These are phyloP conservation scores for Hemibagrus guttatus DNA, from an alignment of 2,797 vertebrate genomes.

Conservation along the genomic window DNA sequence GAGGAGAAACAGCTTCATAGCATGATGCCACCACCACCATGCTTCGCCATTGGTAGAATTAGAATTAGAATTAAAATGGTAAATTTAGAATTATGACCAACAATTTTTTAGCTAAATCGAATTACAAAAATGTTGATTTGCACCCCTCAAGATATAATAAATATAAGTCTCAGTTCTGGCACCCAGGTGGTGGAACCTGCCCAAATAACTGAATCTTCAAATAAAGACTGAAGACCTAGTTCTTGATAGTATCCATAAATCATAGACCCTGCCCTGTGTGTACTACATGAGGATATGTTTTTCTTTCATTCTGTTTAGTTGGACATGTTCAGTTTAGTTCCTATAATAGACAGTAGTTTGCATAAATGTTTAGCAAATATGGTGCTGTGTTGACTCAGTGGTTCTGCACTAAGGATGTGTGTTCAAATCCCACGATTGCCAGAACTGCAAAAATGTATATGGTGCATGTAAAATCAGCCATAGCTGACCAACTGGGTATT, in stretches of 20 bases:
- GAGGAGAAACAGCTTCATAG: neutral
- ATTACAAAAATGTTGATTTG: neutral
- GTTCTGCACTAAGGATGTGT: neutral
- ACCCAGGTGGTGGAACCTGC: neutral
- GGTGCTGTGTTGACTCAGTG: neutral
- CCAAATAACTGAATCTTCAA: neutral
- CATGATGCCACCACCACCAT: neutral
- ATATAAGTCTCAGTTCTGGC: neutral
- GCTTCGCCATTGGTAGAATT: neutral
- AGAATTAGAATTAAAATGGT: too few relatives aligned
- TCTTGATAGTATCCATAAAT: too few relatives aligned
- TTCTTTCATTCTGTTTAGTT: neutral
- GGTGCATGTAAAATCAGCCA: neutral
- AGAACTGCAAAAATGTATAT: neutral
- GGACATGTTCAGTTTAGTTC: neutral
- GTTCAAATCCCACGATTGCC: neutral
- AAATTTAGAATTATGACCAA: neutral
- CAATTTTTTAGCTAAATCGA: too few relatives aligned
- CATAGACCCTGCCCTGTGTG: neutral
- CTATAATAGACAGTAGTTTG: neutral
- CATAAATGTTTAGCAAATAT: neutral
- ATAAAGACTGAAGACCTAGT: neutral
- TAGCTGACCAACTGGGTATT: neutral
- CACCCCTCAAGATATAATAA: neutral
- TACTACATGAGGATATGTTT: neutral